Base-by-base conservation (phyloP, 2,797 vertebrate genomes). In the Acanthurus leucopareius region DNA sequence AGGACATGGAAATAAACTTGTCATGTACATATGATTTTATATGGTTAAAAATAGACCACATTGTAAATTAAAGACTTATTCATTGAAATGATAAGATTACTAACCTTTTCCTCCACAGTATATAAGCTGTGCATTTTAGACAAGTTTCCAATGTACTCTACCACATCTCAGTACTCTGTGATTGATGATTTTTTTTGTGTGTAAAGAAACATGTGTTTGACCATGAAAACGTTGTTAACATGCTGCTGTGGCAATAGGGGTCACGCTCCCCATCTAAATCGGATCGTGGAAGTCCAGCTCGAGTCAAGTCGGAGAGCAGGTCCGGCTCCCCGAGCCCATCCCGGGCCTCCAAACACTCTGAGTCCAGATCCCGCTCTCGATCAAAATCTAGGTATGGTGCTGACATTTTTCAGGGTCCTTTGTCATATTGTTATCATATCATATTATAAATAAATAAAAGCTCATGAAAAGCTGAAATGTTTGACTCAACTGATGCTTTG, bases 221-320 rank as follows among this genome's bases (percentile, higher is more conserved):
- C 40, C 40, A 59, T 66, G 62, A 83, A 44, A 82, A 44, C 51
- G 68, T 63, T 81, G 95, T 91, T 97, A 96, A 97, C 95, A 91
- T 93, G 90, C 89, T 96, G 89, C 90, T 97, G 92, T 96, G 93
- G 94, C 69, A 75, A 82, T 96, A 98, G 97, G 97, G 96, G 88
- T 98, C 97, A 89, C 96, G 95, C 90, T 98, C 97, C 91, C 96
- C 95, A 86, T 96, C 96, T 93, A 98, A 98, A 96, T 98, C 96
- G 88, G 96, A 96, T 91, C 95, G 92, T 86, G 97, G 96, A 89
- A 98, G 97, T 94, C 96, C 96, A 92, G 95, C 94, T 93, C 96
- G 94, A 89, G 96, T 94, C 90, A 97, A 97, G 96, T 97, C 96
- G 40, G 95, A 96, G 94, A 97, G 96, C 95, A 96, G 96, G 87